Evolutionary conservation across 1,140 invertebrate genomes (phyloP), one percentile per base, ranked within the genome.

Genomic region (Ericerus pela): DNA sequence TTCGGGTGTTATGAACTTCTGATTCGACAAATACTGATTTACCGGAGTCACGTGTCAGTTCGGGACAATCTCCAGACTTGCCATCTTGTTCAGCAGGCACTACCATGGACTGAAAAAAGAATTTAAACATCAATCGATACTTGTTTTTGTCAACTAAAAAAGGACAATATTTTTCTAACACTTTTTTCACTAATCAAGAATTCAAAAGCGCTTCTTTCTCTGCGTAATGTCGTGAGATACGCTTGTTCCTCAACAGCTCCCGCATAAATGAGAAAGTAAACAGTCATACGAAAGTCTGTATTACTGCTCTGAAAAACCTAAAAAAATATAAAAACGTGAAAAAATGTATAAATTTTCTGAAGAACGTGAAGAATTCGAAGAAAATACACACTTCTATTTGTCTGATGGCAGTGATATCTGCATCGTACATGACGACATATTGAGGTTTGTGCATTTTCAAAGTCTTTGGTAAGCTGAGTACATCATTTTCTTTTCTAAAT

Each of bases 191-290:
- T 78, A 60, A 95, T 96, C 3, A 98, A 75, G 61, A 77, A 75
- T 68, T 96, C 92, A 74, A 98, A 97, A 0, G 93, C 87, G 66
- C 89, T 79, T 69, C 97, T 97, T 70, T 98, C 95, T 59, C 82
- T 77, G 57, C 88, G 75, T 41, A 98, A 72, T 4, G 84, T 79
- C 1, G 90, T 96, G 14, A 98, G 72, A 70, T 96, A 97, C 2
- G 85, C 79, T 74, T 97, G 94, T 69, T 97, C 94, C 73, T 98
- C 95, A 0, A 91, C 85, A 18, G 92, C 95, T 24, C 83, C 84
- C 11, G 81, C 80, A 67, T 94, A 91, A 47, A 94, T 79, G 22
- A 96, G 66, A 63, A 95, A 92, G 68, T 87, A 96, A n/a, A 95
- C 79, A 63, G 79, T 79, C 1, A 89, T 66, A 5, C 72, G 67